phyloP scores from a whole-genome alignment of 2,888 invertebrate species.

The Seira musarum region DNA sequence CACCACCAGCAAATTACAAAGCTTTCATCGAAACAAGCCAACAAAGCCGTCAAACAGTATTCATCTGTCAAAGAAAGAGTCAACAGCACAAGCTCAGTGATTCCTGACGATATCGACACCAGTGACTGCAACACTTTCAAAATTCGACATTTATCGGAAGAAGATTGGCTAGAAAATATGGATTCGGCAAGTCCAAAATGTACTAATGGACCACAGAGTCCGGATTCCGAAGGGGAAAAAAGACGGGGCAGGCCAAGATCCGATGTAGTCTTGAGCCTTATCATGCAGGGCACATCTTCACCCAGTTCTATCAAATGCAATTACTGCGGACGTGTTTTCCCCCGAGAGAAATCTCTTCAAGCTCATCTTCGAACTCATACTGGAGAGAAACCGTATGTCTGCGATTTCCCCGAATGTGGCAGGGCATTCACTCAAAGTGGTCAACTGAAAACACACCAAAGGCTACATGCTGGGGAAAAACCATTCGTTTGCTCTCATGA shows the following conservation, averaged over 20 bases:
- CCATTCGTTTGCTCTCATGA: slow-evolving; percentile 80
- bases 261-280: slow-evolving; percentile 79
- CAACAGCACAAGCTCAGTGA: slow-evolving; percentile 37
- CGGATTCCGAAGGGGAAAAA: slow-evolving; percentile 71
- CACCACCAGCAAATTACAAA: slow-evolving; percentile 24
- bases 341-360: slow-evolving; percentile 83
- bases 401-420: slow-evolving; percentile 82
- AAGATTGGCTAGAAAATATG: slow-evolving; percentile 58
- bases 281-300: slow-evolving; percentile 80
- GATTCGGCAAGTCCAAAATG: slow-evolving; percentile 64
- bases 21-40: slow-evolving; percentile 54
- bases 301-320: slow-evolving; percentile 81
- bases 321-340: slow-evolving; percentile 82
- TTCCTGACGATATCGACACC: slow-evolving; percentile 28
- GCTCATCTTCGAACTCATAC: slow-evolving; percentile 80
- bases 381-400: slow-evolving; percentile 81
- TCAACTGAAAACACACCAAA: slow-evolving; percentile 83
- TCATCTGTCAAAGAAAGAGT: slow-evolving; percentile 46
- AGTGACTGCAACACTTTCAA: not conserved
- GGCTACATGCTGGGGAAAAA: slow-evolving; percentile 84
- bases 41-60: slow-evolving; percentile 51
- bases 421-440: slow-evolving; percentile 84
- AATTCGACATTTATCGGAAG: slow-evolving; percentile 30
- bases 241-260: slow-evolving; percentile 81
- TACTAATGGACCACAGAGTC: slow-evolving; percentile 67